Base-by-base conservation (phyloP, 2,797 vertebrate species). In the Chloroceryle amazona region DNA sequence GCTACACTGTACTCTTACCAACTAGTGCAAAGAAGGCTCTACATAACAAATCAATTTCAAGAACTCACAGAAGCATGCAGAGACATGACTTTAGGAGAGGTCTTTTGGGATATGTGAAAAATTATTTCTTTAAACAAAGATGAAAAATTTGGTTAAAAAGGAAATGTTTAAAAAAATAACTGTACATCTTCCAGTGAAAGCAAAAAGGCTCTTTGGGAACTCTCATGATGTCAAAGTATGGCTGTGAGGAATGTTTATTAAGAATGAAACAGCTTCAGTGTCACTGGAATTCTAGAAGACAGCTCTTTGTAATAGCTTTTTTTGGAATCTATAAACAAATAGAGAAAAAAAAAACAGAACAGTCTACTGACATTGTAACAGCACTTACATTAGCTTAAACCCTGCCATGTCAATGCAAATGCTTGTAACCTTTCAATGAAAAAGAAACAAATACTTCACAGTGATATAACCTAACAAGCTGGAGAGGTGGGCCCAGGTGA, bases 281-380 rank as follows among this genome's bases (percentile, higher is more conserved):
- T 75, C 65, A 78, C 66, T 83, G 35, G 51, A 91, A 79, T 25
- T 81, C 66, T 61, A 58, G 54, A 15, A 78, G 54, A 88, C 5
- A 3, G 54, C 21, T 90, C 15, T 86, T 85, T 91, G 67, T 33
- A 72, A 83, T 89, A 58, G 70, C n/a, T 88, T 65, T 63, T 89
- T 89, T 81, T 72, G 51, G 39, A 94, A 96, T 81, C 41, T 44
- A 94, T 75, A 91, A 91, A 95, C 46, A 93, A 90, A 89, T 9
- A 81, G 4, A 92, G 21, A 21, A 54, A 95, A 28, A 51, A 95
- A 76, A 51, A n/a, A n/a, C n/a, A n/a, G n/a, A 95, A 70, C 93
- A 51, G 28, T 39, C 33, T 57, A 51, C 15, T 51, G 71, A 78
- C 65, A 91, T 82, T 46, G 39, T 67, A 93, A 31, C 33, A 58